phyloP scores from a whole-genome alignment of 23 tunicate species.

The Aplidium turbinatum region DNA sequence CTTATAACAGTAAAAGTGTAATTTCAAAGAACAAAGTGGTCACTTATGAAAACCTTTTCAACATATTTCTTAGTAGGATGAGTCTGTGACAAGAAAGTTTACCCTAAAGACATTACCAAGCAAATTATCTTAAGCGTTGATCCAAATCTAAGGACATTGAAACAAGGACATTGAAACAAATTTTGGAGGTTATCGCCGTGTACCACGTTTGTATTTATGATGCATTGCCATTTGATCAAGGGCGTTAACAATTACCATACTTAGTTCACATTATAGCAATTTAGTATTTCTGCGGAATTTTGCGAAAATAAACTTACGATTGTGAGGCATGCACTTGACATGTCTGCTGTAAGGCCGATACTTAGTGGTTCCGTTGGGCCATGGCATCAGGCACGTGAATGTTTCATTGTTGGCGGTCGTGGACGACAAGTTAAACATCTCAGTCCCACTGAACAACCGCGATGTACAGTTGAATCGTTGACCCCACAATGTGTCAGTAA shows the following conservation, averaged over 20 bases:
- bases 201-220: too few relatives aligned
- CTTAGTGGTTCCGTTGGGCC: conserved; percentile 45
- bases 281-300: not conserved
- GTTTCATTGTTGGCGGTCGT: conserved; percentile 22
- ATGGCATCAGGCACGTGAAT: conserved; percentile 35
- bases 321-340: conserved; percentile 53
- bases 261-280: not conserved
- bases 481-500: not conserved
- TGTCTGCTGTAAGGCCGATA: conserved; percentile 10
- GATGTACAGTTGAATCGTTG: conserved; percentile 22
- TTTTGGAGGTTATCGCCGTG: too few relatives aligned
- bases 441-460: conserved; percentile 12
- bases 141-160: too few relatives aligned
- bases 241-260: not conserved
- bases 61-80: too few relatives aligned
- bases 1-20: too few relatives aligned
- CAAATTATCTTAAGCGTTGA: too few relatives aligned
- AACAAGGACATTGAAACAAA: too few relatives aligned
- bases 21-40: too few relatives aligned
- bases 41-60: too few relatives aligned
- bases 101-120: too few relatives aligned
- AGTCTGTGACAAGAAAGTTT: too few relatives aligned
- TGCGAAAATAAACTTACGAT: conserved; percentile 17
- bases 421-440: conserved; percentile 30
- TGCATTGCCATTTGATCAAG: too few relatives aligned